A percentile compares a stretch with the other conserved stretches of the same genome.
Conservation (phyloP, 35 echinoderm and acorn worm genomes). For the Nesometra sesokonis region DNA sequence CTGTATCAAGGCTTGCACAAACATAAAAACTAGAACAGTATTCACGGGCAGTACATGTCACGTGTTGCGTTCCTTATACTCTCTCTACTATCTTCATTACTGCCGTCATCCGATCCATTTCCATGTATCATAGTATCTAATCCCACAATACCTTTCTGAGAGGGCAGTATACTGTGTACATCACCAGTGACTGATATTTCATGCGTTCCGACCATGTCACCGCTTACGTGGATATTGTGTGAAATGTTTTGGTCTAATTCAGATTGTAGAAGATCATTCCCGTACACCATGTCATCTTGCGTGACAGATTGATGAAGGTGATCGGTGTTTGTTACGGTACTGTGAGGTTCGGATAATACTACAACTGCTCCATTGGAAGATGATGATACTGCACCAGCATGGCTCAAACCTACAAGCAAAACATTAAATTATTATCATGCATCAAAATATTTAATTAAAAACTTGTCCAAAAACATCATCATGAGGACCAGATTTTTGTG, state of each 20-base stretch:
- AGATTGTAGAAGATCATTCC: slow-evolving; percentile 55
- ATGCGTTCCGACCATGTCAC: background rate
- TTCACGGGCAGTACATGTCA: background rate
- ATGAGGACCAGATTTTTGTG: too few relatives aligned
- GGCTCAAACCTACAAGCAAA: background rate
- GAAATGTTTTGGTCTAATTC: slow-evolving; percentile 29
- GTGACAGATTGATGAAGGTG: background rate
- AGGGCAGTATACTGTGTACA: background rate
- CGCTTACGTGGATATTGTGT: background rate
- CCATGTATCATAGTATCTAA: background rate
- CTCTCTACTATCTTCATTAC: background rate
- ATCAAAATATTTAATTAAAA: background rate
- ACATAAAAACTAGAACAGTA: too few relatives aligned
- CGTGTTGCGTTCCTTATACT: background rate
- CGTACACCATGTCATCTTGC: slow-evolving; percentile 23
- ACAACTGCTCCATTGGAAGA: background rate
- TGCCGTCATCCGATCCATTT: background rate
- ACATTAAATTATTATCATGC: background rate
- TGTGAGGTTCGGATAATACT: background rate
- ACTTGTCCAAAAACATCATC: background rate
- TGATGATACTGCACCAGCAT: background rate
- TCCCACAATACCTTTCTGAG: background rate
- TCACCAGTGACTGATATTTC: background rate
- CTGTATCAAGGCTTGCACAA: too few relatives aligned
- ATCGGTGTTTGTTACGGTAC: background rate